A percentile compares a stretch with the other conserved stretches of the same genome.
Conservation (phyloP, 1,140 invertebrate species). For the Hylyphantes graminicola region DNA sequence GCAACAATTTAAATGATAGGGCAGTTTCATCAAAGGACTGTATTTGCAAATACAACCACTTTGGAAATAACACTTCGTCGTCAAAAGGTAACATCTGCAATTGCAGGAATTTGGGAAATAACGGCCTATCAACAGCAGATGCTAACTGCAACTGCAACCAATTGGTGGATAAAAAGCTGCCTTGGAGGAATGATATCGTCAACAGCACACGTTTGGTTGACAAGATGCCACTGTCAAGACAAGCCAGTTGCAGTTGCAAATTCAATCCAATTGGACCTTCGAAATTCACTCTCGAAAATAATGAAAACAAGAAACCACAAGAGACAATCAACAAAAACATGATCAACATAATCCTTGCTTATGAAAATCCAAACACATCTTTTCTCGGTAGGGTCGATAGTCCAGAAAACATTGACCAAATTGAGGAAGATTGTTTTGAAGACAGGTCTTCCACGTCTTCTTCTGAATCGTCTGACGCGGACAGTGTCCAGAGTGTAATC, state of each 20-base stretch:
- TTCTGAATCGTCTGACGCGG: slow-evolving; percentile 37
- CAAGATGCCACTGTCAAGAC: too few relatives aligned
- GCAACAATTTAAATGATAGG: too few relatives aligned
- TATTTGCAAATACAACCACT: too few relatives aligned
- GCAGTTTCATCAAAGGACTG: too few relatives aligned
- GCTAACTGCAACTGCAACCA: slow-evolving; percentile 4
- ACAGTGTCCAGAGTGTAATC: slow-evolving; percentile 41
- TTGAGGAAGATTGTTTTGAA: slow-evolving; percentile 2
- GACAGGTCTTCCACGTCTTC: slow-evolving; percentile 7
- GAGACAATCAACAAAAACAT: slow-evolving; percentile 29
- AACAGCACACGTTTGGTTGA: too few relatives aligned
- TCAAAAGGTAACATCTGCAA: too few relatives aligned
- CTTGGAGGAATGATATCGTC: too few relatives aligned
- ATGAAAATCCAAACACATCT: slow-evolving; percentile 6
- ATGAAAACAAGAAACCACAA: neutral
- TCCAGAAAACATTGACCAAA: neutral
- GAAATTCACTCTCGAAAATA: too few relatives aligned
- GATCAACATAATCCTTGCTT: slow-evolving; percentile 45
- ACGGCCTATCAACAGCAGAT: neutral
- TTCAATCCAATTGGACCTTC: too few relatives aligned
- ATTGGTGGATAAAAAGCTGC: neutral
- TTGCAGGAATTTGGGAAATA: too few relatives aligned
- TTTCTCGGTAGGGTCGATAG: neutral
- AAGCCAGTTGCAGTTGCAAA: too few relatives aligned
- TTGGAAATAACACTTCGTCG: too few relatives aligned